Evolutionary conservation across 2,888 invertebrate genomes (phyloP).

Genomic region (Barypeithes pellucidus): DNA sequence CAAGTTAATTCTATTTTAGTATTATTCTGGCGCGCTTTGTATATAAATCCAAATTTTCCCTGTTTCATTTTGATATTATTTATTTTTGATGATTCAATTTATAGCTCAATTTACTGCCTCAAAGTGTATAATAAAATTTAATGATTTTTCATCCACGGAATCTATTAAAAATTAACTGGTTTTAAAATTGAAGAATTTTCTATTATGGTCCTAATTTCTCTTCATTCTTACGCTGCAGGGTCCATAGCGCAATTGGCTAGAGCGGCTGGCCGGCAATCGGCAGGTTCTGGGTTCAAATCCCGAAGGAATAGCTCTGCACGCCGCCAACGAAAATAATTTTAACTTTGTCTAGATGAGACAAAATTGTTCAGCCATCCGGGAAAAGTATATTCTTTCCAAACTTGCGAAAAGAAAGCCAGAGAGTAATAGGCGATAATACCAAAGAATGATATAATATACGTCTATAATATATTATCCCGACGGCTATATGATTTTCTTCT

Average conservation of each 20-base stretch:
- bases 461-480: conserved; percentile 45
- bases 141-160: conserved; percentile 18
- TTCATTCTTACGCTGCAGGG: too few relatives aligned
- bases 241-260: too few relatives aligned
- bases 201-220: neutral
- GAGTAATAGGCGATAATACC: conserved; percentile 48
- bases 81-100: conserved; percentile 39
- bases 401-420: conserved; percentile 17
- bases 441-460: conserved; percentile 52
- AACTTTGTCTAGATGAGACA: conserved; percentile 23
- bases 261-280: too few relatives aligned
- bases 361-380: conserved; percentile 25
- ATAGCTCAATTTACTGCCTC: conserved; percentile 23
- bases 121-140: conserved; percentile 23
- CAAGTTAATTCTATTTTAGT: conserved; percentile 50
- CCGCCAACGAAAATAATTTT: conserved; percentile 19
- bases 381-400: conserved; percentile 35
- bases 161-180: neutral
- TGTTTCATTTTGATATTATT: conserved; percentile 45
- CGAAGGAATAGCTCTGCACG: too few relatives aligned
- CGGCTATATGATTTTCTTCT: conserved; percentile 33
- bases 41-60: conserved; percentile 44
- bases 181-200: neutral
- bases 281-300: too few relatives aligned
- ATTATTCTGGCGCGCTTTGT: conserved; percentile 43